A percentile compares a stretch with the other conserved stretches of the same genome.
phyloP scores from a whole-genome alignment of 2,888 invertebrate genomes.

The Torymus aiolomorphi region DNA sequence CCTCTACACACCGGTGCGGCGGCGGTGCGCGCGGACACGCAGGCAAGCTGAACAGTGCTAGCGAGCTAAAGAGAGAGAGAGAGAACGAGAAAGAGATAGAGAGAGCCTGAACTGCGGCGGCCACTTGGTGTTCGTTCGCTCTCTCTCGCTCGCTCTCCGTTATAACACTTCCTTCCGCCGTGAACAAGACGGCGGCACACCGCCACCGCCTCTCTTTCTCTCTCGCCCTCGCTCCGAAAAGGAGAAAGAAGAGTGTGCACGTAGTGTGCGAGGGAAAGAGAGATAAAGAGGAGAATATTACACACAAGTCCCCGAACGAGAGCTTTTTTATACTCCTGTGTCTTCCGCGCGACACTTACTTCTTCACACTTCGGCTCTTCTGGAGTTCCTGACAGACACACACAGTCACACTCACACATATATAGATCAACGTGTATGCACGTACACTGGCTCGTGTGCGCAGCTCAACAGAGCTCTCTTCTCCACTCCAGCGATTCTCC shows the following conservation, averaged over 20 bases:
- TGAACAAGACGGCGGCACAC: not conserved
- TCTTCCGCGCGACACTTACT: too few relatives aligned
- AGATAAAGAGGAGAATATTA: too few relatives aligned
- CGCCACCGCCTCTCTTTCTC: not conserved
- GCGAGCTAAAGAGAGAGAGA: not conserved
- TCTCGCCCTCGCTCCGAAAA: not conserved
- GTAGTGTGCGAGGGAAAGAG: too few relatives aligned
- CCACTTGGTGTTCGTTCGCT: too few relatives aligned
- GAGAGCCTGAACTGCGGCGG: not conserved
- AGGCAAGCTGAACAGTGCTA: not conserved
- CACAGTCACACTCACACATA: not conserved
- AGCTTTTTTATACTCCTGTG: too few relatives aligned
- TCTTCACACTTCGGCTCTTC: too few relatives aligned
- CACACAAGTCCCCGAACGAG: too few relatives aligned
- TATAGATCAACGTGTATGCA: not conserved
- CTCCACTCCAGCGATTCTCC: too few relatives aligned
- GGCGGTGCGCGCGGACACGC: slow-evolving; percentile 15
- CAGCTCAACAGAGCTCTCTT: too few relatives aligned
- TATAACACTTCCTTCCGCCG: slow-evolving; percentile 52
- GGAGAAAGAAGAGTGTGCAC: too few relatives aligned
- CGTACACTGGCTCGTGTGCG: too few relatives aligned
- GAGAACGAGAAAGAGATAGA: not conserved
- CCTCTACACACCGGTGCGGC: not conserved
- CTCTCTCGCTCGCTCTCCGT: slow-evolving; percentile 13
- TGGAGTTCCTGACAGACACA: not conserved